A percentile compares a stretch with the other conserved stretches of the same genome.
phyloP scores from a whole-genome alignment of 2,113 vertebrate genomes.

The Nothocercus julius region DNA sequence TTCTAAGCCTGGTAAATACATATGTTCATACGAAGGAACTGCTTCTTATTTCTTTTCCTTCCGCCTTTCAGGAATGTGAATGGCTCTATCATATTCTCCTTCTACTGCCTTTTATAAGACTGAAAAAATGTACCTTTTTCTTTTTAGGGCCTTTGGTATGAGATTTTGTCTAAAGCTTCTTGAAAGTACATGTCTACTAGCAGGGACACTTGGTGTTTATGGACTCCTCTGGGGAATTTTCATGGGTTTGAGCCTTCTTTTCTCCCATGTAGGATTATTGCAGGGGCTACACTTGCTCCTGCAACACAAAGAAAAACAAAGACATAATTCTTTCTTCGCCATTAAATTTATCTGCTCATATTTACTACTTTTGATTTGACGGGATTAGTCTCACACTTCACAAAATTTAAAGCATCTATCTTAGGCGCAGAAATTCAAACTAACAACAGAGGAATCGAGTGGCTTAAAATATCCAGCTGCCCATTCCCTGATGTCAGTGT shows the following conservation, averaged over 20 bases:
- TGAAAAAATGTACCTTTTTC: not conserved
- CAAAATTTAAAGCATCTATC: slow-evolving; percentile 32
- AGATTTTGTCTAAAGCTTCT: not conserved
- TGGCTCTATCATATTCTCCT: not conserved
- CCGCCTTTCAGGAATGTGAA: not conserved
- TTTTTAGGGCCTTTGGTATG: not conserved
- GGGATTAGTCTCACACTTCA: slow-evolving; percentile 24
- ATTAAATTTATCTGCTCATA: not conserved
- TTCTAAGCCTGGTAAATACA: not conserved
- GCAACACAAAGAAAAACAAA: not conserved
- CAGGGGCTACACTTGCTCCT: not conserved
- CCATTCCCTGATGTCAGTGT: not conserved
- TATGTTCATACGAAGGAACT: not conserved
- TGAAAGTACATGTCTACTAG: not conserved
- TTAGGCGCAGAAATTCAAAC: not conserved
- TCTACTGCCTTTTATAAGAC: not conserved
- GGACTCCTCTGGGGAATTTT: not conserved
- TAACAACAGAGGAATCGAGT: not conserved
- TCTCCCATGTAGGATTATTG: not conserved
- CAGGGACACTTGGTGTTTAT: not conserved
- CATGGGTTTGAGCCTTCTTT: not conserved
- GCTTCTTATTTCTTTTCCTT: not conserved
- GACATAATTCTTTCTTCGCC: not conserved
- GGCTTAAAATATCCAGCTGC: not conserved
- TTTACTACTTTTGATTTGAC: slow-evolving; percentile 22